Evolutionary conservation across 64 coral and sea anemone genomes (phyloP), one percentile per base, ranked within the genome.

Genomic region (Porites lutea): DNA sequence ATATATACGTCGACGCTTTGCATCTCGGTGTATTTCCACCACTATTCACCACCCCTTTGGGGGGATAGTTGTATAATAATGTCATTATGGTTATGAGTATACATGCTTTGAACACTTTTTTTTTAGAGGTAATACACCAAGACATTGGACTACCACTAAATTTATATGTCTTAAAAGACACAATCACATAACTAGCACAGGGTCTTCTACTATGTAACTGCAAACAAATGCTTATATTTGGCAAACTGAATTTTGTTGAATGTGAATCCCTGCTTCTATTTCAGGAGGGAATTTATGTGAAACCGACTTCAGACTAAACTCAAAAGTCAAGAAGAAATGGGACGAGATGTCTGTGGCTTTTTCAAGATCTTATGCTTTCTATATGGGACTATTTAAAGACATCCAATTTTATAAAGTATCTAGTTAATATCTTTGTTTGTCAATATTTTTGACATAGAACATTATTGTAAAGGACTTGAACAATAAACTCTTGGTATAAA

Each of bases 231-330:
- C 27, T 37, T 37, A 37, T 37, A 37, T 37, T 37, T 37, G 27
- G 27, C 27, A 37, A 37, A 37, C 27, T 37, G 27, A 37, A 37
- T 1, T 58, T 23, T 2, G 3, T 81, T 14, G 3, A 46, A 73
- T 8, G 2, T 27, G 7, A 3, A 58, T 14, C 37, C 19, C 3
- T 57, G 10, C 19, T 18, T 89, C 6, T 37, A 23, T 95, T 81
- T 44, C 89, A 95, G 93, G 93, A 95, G 93, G 93, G 93, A 10
- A 87, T 95, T 72, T 95, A 95, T 85, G 75, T 95, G 43, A 95
- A 95, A 88, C 93, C 93, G 52, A 74, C 84, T 60, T 79, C 76
- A 90, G 88, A 90, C 12, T 61, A 89, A 71, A 4, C 21, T 74
- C 13, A 13, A 13, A 74, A 6, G 7, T 57, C 54, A 57, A 3